Evolutionary conservation across 2,797 vertebrate species (phyloP).

Genomic region (Rachycentron canadum): DNA sequence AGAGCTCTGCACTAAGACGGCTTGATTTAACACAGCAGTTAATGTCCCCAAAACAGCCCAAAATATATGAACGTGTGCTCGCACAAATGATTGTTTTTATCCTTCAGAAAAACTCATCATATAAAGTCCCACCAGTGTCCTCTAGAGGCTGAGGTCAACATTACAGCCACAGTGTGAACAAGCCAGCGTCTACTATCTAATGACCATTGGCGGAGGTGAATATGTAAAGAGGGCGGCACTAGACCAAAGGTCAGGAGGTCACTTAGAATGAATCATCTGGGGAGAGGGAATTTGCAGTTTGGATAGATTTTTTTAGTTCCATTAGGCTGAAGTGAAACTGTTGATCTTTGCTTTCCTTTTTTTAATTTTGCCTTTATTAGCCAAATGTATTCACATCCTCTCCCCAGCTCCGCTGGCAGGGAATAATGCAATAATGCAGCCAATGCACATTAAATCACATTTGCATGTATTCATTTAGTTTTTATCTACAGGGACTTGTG

Average conservation of each 20-base stretch:
- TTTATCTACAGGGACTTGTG: too few relatives aligned
- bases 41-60: conserved; percentile 49
- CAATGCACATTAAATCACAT: too few relatives aligned
- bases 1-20: conserved; percentile 40
- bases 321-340: not conserved
- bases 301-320: not conserved
- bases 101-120: not conserved
- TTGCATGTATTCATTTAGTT: too few relatives aligned
- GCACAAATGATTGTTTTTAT: not conserved
- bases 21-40: conserved; percentile 48
- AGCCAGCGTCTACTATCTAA: too few relatives aligned
- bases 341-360: too few relatives aligned
- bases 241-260: not conserved
- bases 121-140: not conserved
- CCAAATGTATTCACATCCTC: too few relatives aligned
- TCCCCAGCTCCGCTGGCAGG: too few relatives aligned
- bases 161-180: not conserved
- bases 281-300: not conserved
- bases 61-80: conserved; percentile 2
- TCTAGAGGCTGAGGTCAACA: not conserved
- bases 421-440: too few relatives aligned
- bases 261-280: not conserved
- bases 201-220: not conserved
- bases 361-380: too few relatives aligned
- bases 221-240: not conserved